Evolutionary conservation across 2,113 vertebrate genomes (phyloP), one percentile per base, ranked within the genome.

Genomic region (Mohoua ochrocephala): DNA sequence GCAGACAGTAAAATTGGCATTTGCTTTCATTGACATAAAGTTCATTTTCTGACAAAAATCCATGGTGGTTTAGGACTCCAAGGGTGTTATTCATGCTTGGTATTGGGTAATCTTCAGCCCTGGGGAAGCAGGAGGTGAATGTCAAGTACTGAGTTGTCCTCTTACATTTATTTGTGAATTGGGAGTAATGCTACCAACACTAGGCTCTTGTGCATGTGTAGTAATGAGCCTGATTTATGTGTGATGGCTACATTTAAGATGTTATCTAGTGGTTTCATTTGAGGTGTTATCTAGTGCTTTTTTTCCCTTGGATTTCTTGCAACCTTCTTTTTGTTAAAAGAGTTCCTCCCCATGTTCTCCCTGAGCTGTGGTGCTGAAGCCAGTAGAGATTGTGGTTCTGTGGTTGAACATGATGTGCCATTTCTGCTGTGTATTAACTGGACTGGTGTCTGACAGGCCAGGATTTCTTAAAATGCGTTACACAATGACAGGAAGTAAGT

Each of bases 271-370:
- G 28, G 19, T 57, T 84, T 71, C 21, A 21, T 67, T 61, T 71
- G 45, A 70, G 42, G 16, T 85, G 45, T 57, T 73, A 35, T 23
- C 27, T 61, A 24, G 13, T n/a, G 13, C 5, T 64, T 84, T 54
- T 56, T 35, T 53, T 30, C 4, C 9, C 45, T 60, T 61, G 30
- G 22, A 13, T 73, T 28, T 64, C 45, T 76, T 79, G 57, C 52
- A 84, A 13, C 28, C 18, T 67, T 91, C 10, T 19, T 49, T 61
- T 65, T 47, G 26, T 76, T 67, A 44, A 57, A 87, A 39, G 37
- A 47, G 0, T 52, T 89, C 52, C 15, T 78, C 11, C 19, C 31
- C 41, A 6, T 0, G 0, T 52, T 35, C 53, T 85, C 9, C 35
- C 49, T 56, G 49, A 70, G 27, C 42, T 56, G 76, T 65, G 35